Base-by-base conservation (phyloP, 2,797 vertebrate genomes). In the Nasua narica region DNA sequence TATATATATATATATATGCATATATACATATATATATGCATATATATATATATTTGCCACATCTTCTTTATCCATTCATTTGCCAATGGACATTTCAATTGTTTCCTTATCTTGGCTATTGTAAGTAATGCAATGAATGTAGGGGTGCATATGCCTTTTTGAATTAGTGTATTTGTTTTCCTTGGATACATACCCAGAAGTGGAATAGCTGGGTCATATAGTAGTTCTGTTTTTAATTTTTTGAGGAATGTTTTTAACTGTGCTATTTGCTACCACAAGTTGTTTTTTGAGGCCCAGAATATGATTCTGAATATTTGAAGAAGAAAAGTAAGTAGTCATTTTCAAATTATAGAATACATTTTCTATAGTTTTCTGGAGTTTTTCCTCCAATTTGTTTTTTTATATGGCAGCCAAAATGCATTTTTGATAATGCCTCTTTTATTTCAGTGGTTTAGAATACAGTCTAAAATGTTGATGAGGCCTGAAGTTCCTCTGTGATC, bases 321-420 rank as follows among this genome's bases (percentile, higher is more conserved):
- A 35, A 46, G 43, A 85, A 78, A 94, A 87, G 15, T 46, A 84
- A 84, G 18, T 13, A 78, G 52, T 97, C 27, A 54, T 79, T 96
- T 94, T 56, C 16, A 93, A 90, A 84, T 96, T 86, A 69, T 58
- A 69, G 29, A 77, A 32, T 90, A 56, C 11, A 13, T 67, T 90
- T 78, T 70, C 78, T 65, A 15, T 62, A 37, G 8, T 96, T 97
- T 95, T 76, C 65, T 91, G 72, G n/a, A 92, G 56, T 94, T 94
- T 95, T 23, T 13, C 16, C 7, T 94, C 27, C 5, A 67, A 12
- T 84, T 95, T 12, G 2, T 93, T 86, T 18, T 18, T 96, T 87
- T 60, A 69, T 56, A 23, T 79, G 62, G 32, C 46, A 95, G 60
- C 29, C 32, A 40, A 58, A 88, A 72, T 87, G 54, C 40, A 94